Percentiles rank a stretch among this genome's conserved stretches.
These are phyloP conservation scores for Anagrus nilaparvatae DNA, from an alignment of 1,140 invertebrate species.

Conservation along the genomic window DNA sequence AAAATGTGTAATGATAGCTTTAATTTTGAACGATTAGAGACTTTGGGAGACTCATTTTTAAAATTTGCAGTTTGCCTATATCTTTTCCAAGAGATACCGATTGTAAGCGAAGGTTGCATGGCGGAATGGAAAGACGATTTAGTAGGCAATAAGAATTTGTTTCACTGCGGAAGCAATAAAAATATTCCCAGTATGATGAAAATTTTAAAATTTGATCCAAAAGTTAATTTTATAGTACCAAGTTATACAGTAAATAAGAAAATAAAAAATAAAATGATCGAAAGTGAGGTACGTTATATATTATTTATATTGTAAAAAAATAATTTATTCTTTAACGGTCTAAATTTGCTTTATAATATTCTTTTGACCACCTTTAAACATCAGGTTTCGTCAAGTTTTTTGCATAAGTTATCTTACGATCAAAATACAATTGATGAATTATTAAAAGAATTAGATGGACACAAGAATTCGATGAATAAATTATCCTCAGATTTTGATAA, in stretches of 20 bases:
- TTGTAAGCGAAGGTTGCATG: constrained; percentile 64
- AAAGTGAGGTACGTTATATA: constrained; percentile 17
- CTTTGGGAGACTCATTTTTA: constrained; percentile 80
- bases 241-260: constrained; percentile 33
- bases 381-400: constrained; percentile 33
- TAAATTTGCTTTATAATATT: neutral
- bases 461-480: too few relatives aligned
- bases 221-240: constrained; percentile 58
- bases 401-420: constrained; percentile 35
- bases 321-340: too few relatives aligned
- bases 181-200: constrained; percentile 49
- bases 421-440: constrained; percentile 18
- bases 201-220: constrained; percentile 53
- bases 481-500: constrained; percentile 37
- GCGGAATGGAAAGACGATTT: constrained; percentile 64
- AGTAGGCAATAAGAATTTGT: constrained; percentile 76
- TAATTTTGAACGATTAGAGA: constrained; percentile 74
- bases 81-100: constrained; percentile 58
- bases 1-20: constrained; percentile 64
- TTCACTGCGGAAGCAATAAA: constrained; percentile 49
- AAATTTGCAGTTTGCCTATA: constrained; percentile 69
- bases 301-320: too few relatives aligned
- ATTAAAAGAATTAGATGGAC: constrained; percentile 23
- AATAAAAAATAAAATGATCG: constrained; percentile 23
- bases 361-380: neutral